A percentile compares a stretch with the other conserved stretches of the same genome.
phyloP scores from a whole-genome alignment of 2,797 vertebrate genomes.

The Hippocampus kuda region DNA sequence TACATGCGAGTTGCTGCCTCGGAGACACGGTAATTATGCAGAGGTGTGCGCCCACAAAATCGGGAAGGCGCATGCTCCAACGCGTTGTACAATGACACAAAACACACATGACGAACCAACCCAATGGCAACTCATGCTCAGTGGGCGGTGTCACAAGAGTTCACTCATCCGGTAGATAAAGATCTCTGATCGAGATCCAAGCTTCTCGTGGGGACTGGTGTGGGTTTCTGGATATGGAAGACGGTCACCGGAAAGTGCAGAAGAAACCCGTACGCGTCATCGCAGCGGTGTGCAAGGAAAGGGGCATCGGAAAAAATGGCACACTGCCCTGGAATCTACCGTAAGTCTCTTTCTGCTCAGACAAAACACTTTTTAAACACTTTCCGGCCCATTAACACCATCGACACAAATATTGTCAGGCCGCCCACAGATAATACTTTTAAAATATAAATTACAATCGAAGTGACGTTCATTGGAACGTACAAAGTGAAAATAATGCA shows the following conservation, averaged over 20 bases:
- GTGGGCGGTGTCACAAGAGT: neutral
- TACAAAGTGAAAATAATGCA: too few relatives aligned
- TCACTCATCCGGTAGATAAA: neutral
- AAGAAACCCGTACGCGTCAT: conserved; percentile 65
- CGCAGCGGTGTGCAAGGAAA: conserved; percentile 54
- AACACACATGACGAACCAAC: neutral
- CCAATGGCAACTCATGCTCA: neutral
- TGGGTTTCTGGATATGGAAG: conserved; percentile 27
- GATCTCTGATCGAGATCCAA: neutral
- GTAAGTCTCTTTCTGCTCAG: conserved; percentile 53
- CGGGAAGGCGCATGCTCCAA: neutral
- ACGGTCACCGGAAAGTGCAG: conserved; percentile 10
- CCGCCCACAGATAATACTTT: too few relatives aligned
- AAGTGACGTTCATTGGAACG: too few relatives aligned
- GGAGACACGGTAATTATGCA: neutral
- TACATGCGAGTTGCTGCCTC: neutral
- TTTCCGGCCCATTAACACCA: neutral
- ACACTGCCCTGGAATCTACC: conserved; percentile 67
- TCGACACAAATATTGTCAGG: too few relatives aligned
- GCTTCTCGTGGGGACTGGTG: neutral
- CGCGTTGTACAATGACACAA: neutral
- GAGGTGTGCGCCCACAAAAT: neutral
- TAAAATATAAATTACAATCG: too few relatives aligned
- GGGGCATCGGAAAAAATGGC: conserved; percentile 69
- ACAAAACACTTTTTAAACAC: neutral